Evolutionary conservation across 2,113 vertebrate genomes (phyloP).

Genomic region (Lamprotornis superbus): DNA sequence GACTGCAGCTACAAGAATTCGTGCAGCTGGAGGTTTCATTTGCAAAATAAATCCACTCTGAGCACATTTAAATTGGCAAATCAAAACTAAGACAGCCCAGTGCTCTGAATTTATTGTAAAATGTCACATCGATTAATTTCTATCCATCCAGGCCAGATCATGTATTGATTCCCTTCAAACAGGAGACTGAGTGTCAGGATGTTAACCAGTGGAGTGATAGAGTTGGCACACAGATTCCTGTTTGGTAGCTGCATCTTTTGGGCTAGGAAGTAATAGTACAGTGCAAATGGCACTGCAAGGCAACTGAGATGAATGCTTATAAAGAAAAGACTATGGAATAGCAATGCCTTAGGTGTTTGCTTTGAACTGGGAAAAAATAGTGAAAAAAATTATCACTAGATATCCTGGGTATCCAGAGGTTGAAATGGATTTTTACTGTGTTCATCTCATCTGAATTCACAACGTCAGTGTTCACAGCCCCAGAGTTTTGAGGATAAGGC

Average conservation of each 20-base stretch:
- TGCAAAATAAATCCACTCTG: neutral
- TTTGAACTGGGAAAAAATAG: neutral
- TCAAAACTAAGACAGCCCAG: too few species aligned
- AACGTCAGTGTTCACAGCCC: neutral
- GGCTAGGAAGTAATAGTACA: neutral
- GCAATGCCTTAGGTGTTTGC: neutral
- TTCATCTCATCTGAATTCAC: neutral
- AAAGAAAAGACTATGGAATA: neutral
- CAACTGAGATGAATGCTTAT: neutral
- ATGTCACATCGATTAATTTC: conserved; percentile 1
- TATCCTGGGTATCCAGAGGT: neutral
- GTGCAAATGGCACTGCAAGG: neutral
- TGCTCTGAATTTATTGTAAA: conserved; percentile 19
- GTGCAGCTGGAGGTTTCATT: neutral
- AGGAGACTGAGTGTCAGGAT: neutral
- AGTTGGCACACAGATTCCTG: neutral
- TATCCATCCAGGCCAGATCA: neutral
- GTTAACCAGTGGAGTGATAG: neutral
- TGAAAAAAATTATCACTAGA: neutral
- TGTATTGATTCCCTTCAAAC: neutral
- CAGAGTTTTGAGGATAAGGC: neutral
- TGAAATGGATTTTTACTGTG: neutral
- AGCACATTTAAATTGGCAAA: too few species aligned
- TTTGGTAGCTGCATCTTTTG: neutral
- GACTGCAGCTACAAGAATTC: neutral